Base-by-base conservation (phyloP, 2,113 vertebrate species). In the Mola mola region DNA sequence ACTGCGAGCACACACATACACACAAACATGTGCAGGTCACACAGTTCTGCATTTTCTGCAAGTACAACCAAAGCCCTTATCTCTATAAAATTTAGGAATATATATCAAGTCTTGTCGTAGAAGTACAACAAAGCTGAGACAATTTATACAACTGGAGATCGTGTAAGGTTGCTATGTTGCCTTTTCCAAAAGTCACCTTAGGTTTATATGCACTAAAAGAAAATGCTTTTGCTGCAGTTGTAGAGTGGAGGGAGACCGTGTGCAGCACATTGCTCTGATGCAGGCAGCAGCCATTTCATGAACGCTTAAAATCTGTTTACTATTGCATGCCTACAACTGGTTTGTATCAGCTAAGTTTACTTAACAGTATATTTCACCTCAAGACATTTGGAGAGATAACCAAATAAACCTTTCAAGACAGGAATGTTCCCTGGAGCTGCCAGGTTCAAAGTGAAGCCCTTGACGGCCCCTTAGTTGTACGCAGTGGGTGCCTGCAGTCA, bases 331-430 rank as follows among this genome's bases (percentile, higher is more conserved):
- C 82, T 62, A 79, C 86, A 86, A 91, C 84, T 90, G 90, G 85
- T 90, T 90, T 85, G 83, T 75, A 88, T 90, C 86, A 90, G 80
- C 81, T 61, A 53, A 48, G 85, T 91, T 90, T 89, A 88, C 86
- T 85, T 87, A 89, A 89, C 78, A 81, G 79, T 88, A 84, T 88
- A 87, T 90, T 90, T 85, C 63, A 85, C 87, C 77, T 81, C 63
- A 21, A 82, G 87, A 89, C 86, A 75, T 89, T 87, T 73, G 73
- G 63, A 83, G 79, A 89, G 81, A 90, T 88, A 91, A 91, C 88
- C 86, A 91, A 90, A 91, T 90, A 90, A 91, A 89, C 86, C 78
- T 86, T 89, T 90, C 75, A 82, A 80, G 83, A 49, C 51, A 82
- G 88, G 82, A 91, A 88, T 86, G 84, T 85, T 90, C 87, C 85